Evolutionary conservation across 1,140 invertebrate species (phyloP).

Genomic region (Cecropterus lyciades): DNA sequence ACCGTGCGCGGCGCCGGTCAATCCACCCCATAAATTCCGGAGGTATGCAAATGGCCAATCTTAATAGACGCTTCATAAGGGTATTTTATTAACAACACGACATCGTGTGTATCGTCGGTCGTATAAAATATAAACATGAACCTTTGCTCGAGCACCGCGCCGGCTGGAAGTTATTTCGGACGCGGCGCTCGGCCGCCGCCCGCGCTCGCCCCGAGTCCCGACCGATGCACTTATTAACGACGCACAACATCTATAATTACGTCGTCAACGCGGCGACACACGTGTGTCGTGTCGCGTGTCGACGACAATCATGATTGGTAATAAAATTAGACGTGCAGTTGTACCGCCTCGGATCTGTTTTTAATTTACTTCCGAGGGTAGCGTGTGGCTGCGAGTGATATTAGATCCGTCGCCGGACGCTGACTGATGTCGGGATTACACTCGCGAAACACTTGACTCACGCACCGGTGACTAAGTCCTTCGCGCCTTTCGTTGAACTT

Average conservation of each 20-base stretch:
- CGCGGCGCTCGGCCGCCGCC: neutral
- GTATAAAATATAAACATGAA: slow-evolving; percentile 16
- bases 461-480: slow-evolving; percentile 8
- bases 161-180: slow-evolving; percentile 13
- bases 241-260: slow-evolving; percentile 26
- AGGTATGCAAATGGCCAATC: slow-evolving; percentile 1
- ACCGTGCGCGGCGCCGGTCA: neutral
- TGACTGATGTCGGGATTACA: slow-evolving; percentile 3
- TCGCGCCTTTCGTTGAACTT: neutral
- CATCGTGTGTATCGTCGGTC: slow-evolving; percentile 24
- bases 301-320: slow-evolving; percentile 21
- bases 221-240: slow-evolving; percentile 22
- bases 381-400: slow-evolving; percentile 4
- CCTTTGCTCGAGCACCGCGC: neutral
- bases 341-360: slow-evolving; percentile 20
- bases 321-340: slow-evolving; percentile 31
- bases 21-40: neutral
- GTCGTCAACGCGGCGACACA: slow-evolving; percentile 18
- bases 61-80: slow-evolving; percentile 3
- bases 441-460: slow-evolving; percentile 4
- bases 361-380: slow-evolving; percentile 24
- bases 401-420: neutral
- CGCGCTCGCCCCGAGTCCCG: neutral
- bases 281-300: slow-evolving; percentile 21
- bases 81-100: slow-evolving; percentile 19